Conservation (phyloP, 1,140 invertebrate species). For the Pectinophora gossypiella region DNA sequence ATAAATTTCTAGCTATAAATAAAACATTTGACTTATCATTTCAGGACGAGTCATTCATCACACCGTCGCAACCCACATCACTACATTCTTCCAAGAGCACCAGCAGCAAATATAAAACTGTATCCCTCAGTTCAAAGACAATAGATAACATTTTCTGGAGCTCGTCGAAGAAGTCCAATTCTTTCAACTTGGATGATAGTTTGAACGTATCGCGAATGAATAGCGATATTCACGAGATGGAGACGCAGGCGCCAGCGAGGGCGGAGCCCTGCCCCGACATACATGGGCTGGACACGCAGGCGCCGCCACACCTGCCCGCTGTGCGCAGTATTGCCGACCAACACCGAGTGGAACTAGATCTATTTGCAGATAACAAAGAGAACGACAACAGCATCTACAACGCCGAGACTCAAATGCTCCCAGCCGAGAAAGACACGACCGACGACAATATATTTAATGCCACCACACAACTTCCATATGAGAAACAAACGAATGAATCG, state of each 20-base stretch:
- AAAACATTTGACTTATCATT: constrained; percentile 13
- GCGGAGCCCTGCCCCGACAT: too few species aligned
- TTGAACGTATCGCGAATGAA: not conserved
- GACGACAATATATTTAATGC: not conserved
- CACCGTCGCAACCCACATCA: constrained; percentile 36
- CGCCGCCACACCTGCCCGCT: constrained; percentile 34
- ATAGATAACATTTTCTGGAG: constrained; percentile 50
- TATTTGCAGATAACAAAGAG: constrained; percentile 36
- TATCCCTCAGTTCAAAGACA: constrained; percentile 40
- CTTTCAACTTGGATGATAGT: constrained; percentile 31
- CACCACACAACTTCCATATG: not conserved
- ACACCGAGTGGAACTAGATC: constrained; percentile 35
- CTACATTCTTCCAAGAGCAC: constrained; percentile 23
- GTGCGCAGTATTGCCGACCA: constrained; percentile 35
- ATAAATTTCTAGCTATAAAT: too few species aligned
- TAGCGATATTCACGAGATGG: constrained; percentile 7
- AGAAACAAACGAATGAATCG: not conserved
- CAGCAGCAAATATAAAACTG: constrained; percentile 35
- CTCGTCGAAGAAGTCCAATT: constrained; percentile 47
- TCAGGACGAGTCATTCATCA: constrained; percentile 59
- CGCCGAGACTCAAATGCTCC: constrained; percentile 19
- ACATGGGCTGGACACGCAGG: too few species aligned
- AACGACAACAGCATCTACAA: constrained; percentile 39
- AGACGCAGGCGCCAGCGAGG: constrained; percentile 9
- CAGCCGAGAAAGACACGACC: not conserved